These are phyloP conservation scores for Hetaerina americana DNA, from an alignment of 1,140 invertebrate genomes.

Conservation along the genomic window DNA sequence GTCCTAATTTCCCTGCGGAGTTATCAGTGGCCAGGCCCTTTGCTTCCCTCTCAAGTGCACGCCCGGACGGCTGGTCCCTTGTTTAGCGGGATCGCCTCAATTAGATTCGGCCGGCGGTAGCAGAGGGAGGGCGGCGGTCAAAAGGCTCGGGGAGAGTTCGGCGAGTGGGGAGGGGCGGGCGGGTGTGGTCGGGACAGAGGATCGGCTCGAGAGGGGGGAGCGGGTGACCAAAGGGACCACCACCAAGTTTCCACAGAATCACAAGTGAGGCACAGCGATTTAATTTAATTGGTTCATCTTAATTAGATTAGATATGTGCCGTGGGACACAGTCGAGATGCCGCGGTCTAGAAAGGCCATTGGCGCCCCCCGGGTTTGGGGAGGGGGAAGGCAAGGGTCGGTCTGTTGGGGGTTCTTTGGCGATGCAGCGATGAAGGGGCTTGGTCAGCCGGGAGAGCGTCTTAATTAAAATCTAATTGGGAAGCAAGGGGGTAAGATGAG, in stretches of 20 bases:
- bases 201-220: neutral
- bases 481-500: neutral
- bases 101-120: too few relatives aligned
- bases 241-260: neutral
- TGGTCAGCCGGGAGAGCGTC: neutral
- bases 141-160: neutral
- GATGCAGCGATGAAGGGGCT: neutral
- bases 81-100: too few relatives aligned
- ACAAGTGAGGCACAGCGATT: neutral
- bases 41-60: too few relatives aligned
- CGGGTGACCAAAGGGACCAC: neutral
- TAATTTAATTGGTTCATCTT: slow-evolving; percentile 1
- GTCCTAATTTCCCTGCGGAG: too few relatives aligned
- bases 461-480: neutral
- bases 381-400: neutral
- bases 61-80: too few relatives aligned
- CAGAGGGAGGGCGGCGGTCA: too few relatives aligned
- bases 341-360: neutral
- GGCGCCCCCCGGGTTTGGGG: too few relatives aligned
- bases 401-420: neutral
- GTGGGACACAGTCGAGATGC: neutral
- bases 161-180: neutral
- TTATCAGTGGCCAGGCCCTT: too few relatives aligned
- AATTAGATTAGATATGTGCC: neutral
- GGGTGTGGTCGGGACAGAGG: neutral